Evolutionary conservation across 2,888 invertebrate genomes (phyloP).

Genomic region (Limnephilus rhombicus): DNA sequence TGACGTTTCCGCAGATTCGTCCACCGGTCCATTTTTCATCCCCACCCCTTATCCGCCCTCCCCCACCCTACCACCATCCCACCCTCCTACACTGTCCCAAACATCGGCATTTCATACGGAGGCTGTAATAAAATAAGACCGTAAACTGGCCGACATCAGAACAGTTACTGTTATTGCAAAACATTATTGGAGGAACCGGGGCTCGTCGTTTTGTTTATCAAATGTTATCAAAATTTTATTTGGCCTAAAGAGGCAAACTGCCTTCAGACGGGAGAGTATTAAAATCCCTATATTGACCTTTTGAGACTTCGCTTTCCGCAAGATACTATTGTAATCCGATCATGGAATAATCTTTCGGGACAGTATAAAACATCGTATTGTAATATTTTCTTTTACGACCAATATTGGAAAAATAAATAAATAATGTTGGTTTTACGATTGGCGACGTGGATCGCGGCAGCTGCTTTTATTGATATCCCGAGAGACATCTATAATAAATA

Average conservation of each 20-base stretch:
- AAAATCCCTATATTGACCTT: not conserved
- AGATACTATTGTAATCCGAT: not conserved
- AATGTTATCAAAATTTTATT: conserved; percentile 45
- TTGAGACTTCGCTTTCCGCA: not conserved
- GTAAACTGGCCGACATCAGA: conserved; percentile 50
- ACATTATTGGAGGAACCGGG: conserved; percentile 28
- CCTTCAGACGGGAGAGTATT: not conserved
- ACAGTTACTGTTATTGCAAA: conserved; percentile 55
- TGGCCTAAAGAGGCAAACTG: conserved; percentile 22
- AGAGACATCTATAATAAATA: not conserved
- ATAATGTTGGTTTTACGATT: not conserved
- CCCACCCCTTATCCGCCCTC: not conserved
- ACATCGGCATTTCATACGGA: conserved; percentile 47
- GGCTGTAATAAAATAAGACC: conserved; percentile 50
- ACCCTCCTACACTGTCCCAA: not conserved
- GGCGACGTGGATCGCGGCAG: not conserved
- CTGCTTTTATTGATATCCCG: not conserved
- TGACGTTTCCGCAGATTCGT: conserved; percentile 61
- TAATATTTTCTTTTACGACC: not conserved
- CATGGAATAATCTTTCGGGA: not conserved
- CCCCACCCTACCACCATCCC: not conserved
- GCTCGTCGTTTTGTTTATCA: conserved; percentile 40
- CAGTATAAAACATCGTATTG: not conserved
- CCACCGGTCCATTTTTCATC: conserved; percentile 60
- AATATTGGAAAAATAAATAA: not conserved